These are phyloP conservation scores for Drosophila punjabiensis DNA, from an alignment of 1,140 invertebrate genomes.

Conservation along the genomic window DNA sequence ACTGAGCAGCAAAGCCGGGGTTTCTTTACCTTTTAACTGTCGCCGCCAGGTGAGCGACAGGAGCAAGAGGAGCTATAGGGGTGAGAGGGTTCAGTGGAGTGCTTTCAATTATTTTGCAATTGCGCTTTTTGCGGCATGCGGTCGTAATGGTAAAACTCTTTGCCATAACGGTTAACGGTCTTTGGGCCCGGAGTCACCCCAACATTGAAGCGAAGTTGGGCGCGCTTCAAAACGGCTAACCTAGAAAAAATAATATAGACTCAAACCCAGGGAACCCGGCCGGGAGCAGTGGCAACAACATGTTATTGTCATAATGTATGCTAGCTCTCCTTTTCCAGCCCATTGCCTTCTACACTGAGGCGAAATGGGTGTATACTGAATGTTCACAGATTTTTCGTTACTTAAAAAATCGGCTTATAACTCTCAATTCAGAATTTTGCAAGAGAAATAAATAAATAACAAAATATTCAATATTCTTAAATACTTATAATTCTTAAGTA, in stretches of 20 bases:
- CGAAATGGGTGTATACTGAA: neutral
- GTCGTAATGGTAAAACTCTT: constrained; percentile 46
- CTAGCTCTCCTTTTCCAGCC: constrained; percentile 21
- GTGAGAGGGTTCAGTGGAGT: constrained; percentile 34
- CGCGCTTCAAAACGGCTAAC: constrained; percentile 33
- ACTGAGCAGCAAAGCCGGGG: constrained; percentile 22
- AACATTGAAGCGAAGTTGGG: constrained; percentile 5
- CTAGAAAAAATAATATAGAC: constrained; percentile 56
- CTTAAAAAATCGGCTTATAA: neutral
- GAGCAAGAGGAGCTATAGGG: neutral
- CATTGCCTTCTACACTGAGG: constrained; percentile 11
- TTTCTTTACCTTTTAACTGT: constrained; percentile 28
- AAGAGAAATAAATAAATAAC: too few relatives aligned
- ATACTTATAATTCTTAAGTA: too few relatives aligned
- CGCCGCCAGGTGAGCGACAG: constrained; percentile 23
- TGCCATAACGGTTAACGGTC: constrained; percentile 56
- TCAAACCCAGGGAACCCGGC: neutral
- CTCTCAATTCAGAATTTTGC: neutral
- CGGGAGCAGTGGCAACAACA: constrained; percentile 47
- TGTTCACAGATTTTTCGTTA: too few relatives aligned
- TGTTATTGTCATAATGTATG: constrained; percentile 78
- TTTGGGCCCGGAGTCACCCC: constrained; percentile 13
- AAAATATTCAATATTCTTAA: too few relatives aligned
- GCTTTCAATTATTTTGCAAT: constrained; percentile 64
- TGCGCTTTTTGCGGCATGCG: constrained; percentile 52